These are phyloP conservation scores for Macheiramphus alcinus DNA, from an alignment of 2,113 vertebrate species.

Conservation along the genomic window DNA sequence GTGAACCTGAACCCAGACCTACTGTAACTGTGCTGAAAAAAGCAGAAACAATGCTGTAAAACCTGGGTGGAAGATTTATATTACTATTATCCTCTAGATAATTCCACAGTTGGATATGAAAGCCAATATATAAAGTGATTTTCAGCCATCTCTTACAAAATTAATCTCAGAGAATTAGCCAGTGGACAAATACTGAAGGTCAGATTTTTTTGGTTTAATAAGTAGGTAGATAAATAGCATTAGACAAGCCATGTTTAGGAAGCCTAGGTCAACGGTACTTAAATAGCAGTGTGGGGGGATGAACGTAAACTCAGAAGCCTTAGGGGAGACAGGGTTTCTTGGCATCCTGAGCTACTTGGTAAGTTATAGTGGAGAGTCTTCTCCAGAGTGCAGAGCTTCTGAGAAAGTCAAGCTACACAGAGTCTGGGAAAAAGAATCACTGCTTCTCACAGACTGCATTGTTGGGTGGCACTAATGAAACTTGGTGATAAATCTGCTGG, in stretches of 20 bases:
- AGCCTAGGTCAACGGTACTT: background rate
- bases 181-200: background rate
- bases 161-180: background rate
- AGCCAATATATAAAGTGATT: slow-evolving; percentile 16
- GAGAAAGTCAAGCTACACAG: background rate
- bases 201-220: background rate
- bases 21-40: background rate
- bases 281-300: background rate
- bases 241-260: background rate
- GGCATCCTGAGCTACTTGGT: background rate
- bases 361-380: background rate
- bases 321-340: background rate
- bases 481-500: background rate
- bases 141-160: slow-evolving; percentile 18
- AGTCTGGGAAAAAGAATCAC: background rate
- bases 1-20: background rate
- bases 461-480: background rate
- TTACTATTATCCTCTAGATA: slow-evolving; percentile 31
- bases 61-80: background rate
- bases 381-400: background rate
- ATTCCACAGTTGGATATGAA: slow-evolving; percentile 9
- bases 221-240: background rate
- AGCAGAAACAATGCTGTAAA: background rate
- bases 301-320: background rate
- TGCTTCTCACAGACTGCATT: background rate